phyloP scores from a whole-genome alignment of 2,888 invertebrate species.

The Ditylenchus weischeri region DNA sequence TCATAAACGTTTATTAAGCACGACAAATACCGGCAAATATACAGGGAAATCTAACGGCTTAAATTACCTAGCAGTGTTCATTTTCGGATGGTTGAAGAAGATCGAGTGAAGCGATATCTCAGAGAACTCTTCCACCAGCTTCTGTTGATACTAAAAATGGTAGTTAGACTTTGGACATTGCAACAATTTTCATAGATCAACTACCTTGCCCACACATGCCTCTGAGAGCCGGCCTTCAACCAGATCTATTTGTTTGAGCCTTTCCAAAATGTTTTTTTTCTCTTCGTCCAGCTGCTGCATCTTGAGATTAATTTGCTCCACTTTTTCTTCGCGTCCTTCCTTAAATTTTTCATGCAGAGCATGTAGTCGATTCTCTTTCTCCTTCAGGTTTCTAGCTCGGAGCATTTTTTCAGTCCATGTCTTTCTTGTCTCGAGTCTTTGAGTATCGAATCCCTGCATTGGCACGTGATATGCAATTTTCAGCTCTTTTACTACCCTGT shows the following conservation, averaged over 20 bases:
- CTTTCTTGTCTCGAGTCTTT: constrained; percentile 29
- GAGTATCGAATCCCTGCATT: constrained; percentile 39
- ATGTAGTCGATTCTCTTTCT: constrained; percentile 50
- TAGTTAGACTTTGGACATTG: too few relatives aligned
- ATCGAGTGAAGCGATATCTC: constrained; percentile 45
- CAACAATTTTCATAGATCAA: too few relatives aligned
- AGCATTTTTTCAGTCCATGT: constrained; percentile 55
- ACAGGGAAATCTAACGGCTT: too few relatives aligned
- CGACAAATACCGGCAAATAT: too few relatives aligned
- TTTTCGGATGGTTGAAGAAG: constrained; percentile 33
- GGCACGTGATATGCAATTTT: constrained; percentile 55
- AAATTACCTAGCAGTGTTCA: too few relatives aligned
- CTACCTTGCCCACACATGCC: constrained; percentile 25
- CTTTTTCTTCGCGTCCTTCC: constrained; percentile 34
- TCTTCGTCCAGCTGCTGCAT: constrained; percentile 29
- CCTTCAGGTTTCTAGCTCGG: constrained; percentile 45
- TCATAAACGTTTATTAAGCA: too few relatives aligned
- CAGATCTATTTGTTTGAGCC: constrained; percentile 25
- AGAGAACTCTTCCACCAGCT: constrained; percentile 42
- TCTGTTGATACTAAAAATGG: constrained; percentile 34
- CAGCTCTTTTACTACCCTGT: constrained; percentile 38
- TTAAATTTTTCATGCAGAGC: constrained; percentile 37
- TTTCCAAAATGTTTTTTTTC: constrained; percentile 20
- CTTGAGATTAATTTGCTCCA: constrained; percentile 29
- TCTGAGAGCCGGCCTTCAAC: constrained; percentile 32